Evolutionary conservation across 2,113 vertebrate species (phyloP).

Genomic region (Lamprologus lemairii): DNA sequence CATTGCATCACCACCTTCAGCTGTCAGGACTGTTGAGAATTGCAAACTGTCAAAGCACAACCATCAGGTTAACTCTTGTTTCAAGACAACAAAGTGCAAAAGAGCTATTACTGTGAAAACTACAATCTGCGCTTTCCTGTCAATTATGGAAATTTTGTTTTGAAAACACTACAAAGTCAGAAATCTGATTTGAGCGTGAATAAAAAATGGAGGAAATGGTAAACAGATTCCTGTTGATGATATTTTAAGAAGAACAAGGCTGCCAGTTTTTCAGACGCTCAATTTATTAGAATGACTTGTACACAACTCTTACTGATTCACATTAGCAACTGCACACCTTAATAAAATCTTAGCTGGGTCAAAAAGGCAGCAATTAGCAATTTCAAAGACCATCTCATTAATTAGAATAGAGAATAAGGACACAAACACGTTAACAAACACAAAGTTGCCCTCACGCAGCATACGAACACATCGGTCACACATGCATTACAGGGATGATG

Average conservation of each 20-base stretch:
- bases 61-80: background rate
- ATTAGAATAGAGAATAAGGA: conserved; percentile 31
- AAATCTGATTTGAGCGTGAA: background rate
- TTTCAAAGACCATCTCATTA: conserved; percentile 38
- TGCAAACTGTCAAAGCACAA: background rate
- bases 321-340: background rate
- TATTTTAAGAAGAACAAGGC: background rate
- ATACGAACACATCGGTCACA: background rate
- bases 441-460: background rate
- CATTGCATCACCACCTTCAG: background rate
- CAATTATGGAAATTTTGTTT: background rate
- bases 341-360: background rate
- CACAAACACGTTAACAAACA: background rate
- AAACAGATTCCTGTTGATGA: background rate
- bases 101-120: background rate
- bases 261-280: background rate
- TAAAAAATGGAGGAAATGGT: background rate
- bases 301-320: background rate
- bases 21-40: background rate
- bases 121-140: background rate
- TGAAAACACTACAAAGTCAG: background rate
- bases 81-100: background rate
- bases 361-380: conserved; percentile 36
- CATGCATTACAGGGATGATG: background rate
- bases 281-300: background rate